Base-by-base conservation (phyloP, 1,140 invertebrate species). In the Amyelois transitella region DNA sequence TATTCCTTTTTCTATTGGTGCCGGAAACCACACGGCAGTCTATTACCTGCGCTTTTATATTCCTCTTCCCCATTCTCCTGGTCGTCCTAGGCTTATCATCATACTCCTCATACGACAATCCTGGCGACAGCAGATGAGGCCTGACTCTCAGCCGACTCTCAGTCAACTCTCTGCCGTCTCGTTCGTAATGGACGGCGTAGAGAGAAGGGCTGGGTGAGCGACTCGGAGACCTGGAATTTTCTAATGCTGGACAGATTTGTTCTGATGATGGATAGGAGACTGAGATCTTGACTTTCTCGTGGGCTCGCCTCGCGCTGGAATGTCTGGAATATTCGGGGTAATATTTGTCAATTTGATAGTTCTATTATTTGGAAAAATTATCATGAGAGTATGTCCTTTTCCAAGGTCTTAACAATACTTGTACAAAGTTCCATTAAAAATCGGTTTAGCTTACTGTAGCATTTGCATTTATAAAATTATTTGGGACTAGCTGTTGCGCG, bases 181-280 rank as follows among this genome's bases (percentile, higher is more conserved):
- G 76, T 19, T 89, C 89, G 68, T 92, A 92, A 68, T 92, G 91
- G 0, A 92, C 92, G 0, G 91, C 88, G 55, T 92, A 90, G 6
- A 90, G 68, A 6, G 81, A 88, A 1, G 88, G 73, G 58, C 83
- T 88, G 51, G 83, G 81, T 0, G 74, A 89, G 51, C 77, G 84
- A 71, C 69, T 86, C 0, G 83, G 72, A 1, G 83, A 83, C 53
- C 77, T 62, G 43, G 87, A 86, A 70, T 86, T 76, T 58, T 85
- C 81, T 19, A 78, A 70, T 7, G 75, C 75, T 7, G 81, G 72
- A 75, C 90, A 90, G 53, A 94, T 91, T 64, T 94, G 94, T 61
- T 96, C 94, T 45, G 91, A 93, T 48, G 93, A 94, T 12, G 94
- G 94, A 81, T 95, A 95, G 5, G 94, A 95, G 0, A 95, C 94